These are phyloP conservation scores for Gadopsis bispinosus DNA, from an alignment of 2,797 vertebrate genomes.

Conservation along the genomic window DNA sequence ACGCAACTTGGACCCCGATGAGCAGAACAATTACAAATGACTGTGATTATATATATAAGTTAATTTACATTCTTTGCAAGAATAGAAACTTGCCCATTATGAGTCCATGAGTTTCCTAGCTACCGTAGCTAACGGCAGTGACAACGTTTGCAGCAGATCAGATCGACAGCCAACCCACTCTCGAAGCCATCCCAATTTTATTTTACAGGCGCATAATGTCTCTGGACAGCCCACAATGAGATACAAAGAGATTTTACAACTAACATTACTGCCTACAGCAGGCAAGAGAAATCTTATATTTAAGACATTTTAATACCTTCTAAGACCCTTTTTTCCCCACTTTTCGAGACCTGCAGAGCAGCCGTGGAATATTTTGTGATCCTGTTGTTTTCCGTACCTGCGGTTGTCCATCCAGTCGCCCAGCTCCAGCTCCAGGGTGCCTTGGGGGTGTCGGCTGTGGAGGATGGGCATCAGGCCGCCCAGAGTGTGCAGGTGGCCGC, in stretches of 20 bases:
- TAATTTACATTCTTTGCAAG: background rate
- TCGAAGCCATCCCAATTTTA: background rate
- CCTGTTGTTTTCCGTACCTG: constrained; percentile 66
- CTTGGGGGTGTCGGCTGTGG: constrained; percentile 90
- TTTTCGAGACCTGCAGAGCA: background rate
- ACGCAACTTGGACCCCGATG: background rate
- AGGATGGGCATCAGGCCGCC: constrained; percentile 93
- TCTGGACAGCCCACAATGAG: background rate
- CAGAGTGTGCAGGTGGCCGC: constrained; percentile 96
- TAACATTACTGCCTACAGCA: too few relatives aligned
- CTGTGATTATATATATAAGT: background rate
- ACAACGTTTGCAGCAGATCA: background rate
- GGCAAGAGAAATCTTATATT: too few relatives aligned
- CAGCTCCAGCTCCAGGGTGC: constrained; percentile 95
- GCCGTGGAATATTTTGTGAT: background rate
- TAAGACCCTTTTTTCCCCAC: background rate
- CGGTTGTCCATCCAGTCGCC: constrained; percentile 98
- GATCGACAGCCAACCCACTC: background rate
- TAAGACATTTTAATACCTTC: too few relatives aligned
- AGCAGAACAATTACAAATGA: background rate
- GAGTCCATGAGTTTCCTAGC: background rate
- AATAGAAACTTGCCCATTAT: background rate
- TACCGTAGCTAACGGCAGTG: background rate
- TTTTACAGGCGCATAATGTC: background rate
- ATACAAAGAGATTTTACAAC: background rate